Percentiles rank a stretch among this genome's conserved stretches.
Conservation (phyloP, 2,797 vertebrate genomes). For the Danio jaintianensis region DNA sequence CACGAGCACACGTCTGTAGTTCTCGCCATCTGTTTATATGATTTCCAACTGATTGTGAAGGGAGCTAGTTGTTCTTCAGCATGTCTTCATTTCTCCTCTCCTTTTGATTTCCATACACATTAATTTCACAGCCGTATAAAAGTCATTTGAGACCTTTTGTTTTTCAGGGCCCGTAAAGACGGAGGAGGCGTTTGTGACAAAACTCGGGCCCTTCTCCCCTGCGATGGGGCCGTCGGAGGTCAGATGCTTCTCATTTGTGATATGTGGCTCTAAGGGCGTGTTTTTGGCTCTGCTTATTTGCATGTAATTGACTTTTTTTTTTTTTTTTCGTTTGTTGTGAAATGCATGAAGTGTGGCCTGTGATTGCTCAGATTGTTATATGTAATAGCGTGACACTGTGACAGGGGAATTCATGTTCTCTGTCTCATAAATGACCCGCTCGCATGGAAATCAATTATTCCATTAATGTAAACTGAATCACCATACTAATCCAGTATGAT, state of each 20-base stretch:
- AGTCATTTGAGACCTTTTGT: constrained; percentile 47
- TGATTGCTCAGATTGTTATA: constrained; percentile 34
- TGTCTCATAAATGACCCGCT: constrained; percentile 29
- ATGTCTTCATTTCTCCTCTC: not conserved
- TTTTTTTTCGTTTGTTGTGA: constrained; percentile 20
- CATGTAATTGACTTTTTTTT: constrained; percentile 45
- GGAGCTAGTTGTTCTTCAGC: constrained; percentile 2
- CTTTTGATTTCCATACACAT: constrained; percentile 32
- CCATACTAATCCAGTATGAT: constrained; percentile 33
- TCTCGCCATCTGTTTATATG: constrained; percentile 41
- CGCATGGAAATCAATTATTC: constrained; percentile 40
- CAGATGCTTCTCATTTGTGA: constrained; percentile 38
- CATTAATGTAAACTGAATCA: constrained; percentile 21
- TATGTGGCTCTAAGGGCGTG: not conserved
- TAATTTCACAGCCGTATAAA: constrained; percentile 44
- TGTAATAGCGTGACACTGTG: constrained; percentile 21
- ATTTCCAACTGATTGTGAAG: constrained; percentile 17
- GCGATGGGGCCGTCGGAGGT: constrained; percentile 25
- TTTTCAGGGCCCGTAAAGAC: constrained; percentile 42
- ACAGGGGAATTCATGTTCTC: constrained; percentile 36
- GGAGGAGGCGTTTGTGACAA: constrained; percentile 36
- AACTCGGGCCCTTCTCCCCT: constrained; percentile 14
- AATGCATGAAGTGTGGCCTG: constrained; percentile 44
- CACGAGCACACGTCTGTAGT: not conserved
- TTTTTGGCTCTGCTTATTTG: constrained; percentile 44